Percentiles rank a stretch among this genome's conserved stretches.
Conservation (phyloP, 2,797 vertebrate species). For the Gallinago nigripennis region DNA sequence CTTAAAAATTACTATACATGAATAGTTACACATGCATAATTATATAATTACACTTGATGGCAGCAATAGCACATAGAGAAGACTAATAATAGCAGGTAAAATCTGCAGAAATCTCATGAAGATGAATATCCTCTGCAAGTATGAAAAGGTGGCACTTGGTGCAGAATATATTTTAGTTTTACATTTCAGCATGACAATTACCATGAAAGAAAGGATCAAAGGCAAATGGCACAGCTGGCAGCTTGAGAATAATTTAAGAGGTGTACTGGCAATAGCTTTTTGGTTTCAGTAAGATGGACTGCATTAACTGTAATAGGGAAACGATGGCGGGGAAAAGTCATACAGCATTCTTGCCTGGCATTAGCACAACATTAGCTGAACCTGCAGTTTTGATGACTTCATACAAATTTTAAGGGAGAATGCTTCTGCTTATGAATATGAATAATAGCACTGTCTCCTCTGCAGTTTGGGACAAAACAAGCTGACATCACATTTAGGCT, state of each 20-base stretch:
- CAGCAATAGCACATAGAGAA: slow-evolving; percentile 64
- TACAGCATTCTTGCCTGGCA: neutral
- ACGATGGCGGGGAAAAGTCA: slow-evolving; percentile 24
- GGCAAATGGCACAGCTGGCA: slow-evolving; percentile 55
- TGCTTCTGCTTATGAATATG: neutral
- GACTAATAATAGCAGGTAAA: slow-evolving; percentile 40
- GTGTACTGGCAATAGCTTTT: slow-evolving; percentile 43
- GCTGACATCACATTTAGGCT: neutral
- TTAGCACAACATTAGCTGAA: neutral
- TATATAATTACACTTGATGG: slow-evolving; percentile 73
- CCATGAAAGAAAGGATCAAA: slow-evolving; percentile 59
- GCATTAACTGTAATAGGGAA: slow-evolving; percentile 55
- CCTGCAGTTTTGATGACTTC: neutral
- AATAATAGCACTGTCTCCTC: neutral
- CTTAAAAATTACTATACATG: slow-evolving; percentile 30
- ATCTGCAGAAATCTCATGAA: slow-evolving; percentile 1
- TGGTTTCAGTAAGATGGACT: slow-evolving; percentile 50
- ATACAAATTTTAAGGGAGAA: neutral
- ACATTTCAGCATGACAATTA: slow-evolving; percentile 55
- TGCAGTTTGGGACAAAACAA: neutral
- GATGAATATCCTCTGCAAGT: neutral
- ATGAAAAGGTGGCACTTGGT: slow-evolving; percentile 25
- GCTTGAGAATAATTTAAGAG: slow-evolving; percentile 63
- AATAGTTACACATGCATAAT: slow-evolving; percentile 56
- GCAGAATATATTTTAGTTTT: slow-evolving; percentile 55